Evolutionary conservation across 2,888 invertebrate species (phyloP), one percentile per base, ranked within the genome.

Genomic region (Calameuta pallipes): DNA sequence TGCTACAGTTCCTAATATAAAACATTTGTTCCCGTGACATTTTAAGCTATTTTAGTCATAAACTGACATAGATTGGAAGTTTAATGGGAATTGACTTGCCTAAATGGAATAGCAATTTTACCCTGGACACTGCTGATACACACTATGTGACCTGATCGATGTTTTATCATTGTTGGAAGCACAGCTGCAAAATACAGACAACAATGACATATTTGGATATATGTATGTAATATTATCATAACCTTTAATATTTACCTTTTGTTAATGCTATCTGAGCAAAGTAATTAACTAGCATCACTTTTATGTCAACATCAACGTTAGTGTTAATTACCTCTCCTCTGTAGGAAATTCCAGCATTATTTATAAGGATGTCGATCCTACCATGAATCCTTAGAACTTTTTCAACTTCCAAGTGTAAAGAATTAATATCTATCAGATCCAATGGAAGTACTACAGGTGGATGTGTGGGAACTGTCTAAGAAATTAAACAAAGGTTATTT

Each of bases 51-150:
- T 78, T 56, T 69, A 41, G 73, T 35, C 71, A 33, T 15, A 23
- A 13, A 34, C 73, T 76, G 23, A 69, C 70, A 56, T 34, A 9
- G 0, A 69, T 35, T n/a, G 37, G 34, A 75, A 35, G 9, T 41
- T 36, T 37, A 15, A n/a, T 37, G 30, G 9, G 6, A 56, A 13
- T 15, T 37, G 6, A 30, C 13, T 11, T n/a, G 93, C 93, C 95
- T 89, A 87, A 95, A 95, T 4, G 99, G 99, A 87, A 99, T 94
- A 3, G 97, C 96, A 82, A 99, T 94, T 88, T 96, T 95, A 30
- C 98, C 98, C 92, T 99, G 99, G 0, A 99, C 94, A 84, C 98
- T 98, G 92, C 98, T 97, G 34, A 99, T 93, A 86, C 96, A 96
- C 69, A 98, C 96, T 85, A 99, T 95, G 87, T 96, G 96, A 0